These are phyloP conservation scores for Acanthopagrus latus DNA, from an alignment of 2,797 vertebrate species.

Conservation along the genomic window DNA sequence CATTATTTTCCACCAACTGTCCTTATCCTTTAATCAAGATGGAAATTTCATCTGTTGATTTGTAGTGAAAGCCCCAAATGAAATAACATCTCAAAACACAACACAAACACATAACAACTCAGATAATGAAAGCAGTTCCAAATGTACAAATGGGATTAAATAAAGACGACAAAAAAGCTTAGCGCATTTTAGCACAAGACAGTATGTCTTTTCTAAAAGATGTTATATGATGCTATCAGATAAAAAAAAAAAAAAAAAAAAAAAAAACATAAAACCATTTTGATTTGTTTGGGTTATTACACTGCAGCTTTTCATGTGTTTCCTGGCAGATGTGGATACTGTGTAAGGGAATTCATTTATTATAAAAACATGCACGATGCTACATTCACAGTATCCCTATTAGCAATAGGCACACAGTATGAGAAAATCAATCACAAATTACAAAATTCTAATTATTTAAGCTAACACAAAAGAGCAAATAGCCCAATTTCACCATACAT, in stretches of 20 bases:
- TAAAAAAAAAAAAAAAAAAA: background rate
- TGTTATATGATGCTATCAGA: background rate
- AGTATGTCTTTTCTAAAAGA: too few relatives aligned
- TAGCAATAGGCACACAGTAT: background rate
- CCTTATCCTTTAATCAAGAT: background rate
- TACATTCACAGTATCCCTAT: background rate
- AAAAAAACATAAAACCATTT: background rate
- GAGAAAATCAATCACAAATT: background rate
- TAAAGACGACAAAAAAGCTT: background rate
- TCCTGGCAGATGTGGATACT: background rate
- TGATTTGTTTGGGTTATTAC: background rate
- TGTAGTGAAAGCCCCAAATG: background rate
- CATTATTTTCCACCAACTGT: background rate
- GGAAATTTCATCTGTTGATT: slow-evolving; percentile 2
- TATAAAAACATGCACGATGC: too few relatives aligned
- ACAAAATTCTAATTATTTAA: background rate
- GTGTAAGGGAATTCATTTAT: background rate
- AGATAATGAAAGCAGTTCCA: background rate
- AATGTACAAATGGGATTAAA: background rate
- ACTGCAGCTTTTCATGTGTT: background rate
- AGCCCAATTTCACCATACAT: too few relatives aligned
- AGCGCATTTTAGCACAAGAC: background rate
- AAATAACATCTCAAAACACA: too few relatives aligned
- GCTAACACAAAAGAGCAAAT: background rate
- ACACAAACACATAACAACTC: background rate